These are phyloP conservation scores for western clawed frog (Xenopus tropicalis) DNA, from an alignment of 2,113 vertebrate genomes.

Conservation along the genomic window DNA sequence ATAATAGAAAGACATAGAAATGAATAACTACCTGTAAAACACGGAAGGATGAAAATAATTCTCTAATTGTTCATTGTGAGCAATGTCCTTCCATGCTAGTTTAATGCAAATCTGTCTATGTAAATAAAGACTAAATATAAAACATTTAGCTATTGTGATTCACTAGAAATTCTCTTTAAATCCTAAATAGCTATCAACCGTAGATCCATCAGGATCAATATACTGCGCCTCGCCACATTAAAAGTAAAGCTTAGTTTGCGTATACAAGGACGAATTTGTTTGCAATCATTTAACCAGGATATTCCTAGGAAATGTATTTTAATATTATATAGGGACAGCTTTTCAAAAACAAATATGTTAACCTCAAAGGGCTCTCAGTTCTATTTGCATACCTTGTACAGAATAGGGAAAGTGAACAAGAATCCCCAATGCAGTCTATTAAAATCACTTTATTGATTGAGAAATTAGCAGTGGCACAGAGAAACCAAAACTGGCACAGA, in stretches of 20 bases:
- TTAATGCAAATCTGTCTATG: conserved; percentile 38
- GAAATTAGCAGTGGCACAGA: too few species aligned
- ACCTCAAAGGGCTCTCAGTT: conserved; percentile 34
- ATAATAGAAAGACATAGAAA: too few species aligned
- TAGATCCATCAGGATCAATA: neutral
- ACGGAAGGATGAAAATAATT: too few species aligned
- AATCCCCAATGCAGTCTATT: too few species aligned
- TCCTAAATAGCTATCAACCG: conserved; percentile 27
- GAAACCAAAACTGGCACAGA: too few species aligned
- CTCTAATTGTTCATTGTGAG: too few species aligned
- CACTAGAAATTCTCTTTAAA: conserved; percentile 21
- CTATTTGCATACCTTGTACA: conserved; percentile 13
- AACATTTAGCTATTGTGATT: conserved; percentile 24
- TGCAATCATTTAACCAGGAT: conserved; percentile 39
- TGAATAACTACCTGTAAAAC: too few species aligned
- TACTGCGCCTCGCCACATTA: conserved; percentile 5
- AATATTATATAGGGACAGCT: conserved; percentile 36
- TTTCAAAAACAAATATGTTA: conserved; percentile 41
- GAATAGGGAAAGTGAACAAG: too few species aligned
- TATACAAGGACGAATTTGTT: conserved; percentile 38
- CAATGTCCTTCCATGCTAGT: too few species aligned
- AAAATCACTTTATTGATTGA: too few species aligned
- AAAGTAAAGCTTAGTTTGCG: conserved; percentile 26
- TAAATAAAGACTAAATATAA: conserved; percentile 25
- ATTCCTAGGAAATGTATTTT: conserved; percentile 34